Evolutionary conservation across 1,140 invertebrate species (phyloP).

Genomic region (Panagrolaimus sp.): DNA sequence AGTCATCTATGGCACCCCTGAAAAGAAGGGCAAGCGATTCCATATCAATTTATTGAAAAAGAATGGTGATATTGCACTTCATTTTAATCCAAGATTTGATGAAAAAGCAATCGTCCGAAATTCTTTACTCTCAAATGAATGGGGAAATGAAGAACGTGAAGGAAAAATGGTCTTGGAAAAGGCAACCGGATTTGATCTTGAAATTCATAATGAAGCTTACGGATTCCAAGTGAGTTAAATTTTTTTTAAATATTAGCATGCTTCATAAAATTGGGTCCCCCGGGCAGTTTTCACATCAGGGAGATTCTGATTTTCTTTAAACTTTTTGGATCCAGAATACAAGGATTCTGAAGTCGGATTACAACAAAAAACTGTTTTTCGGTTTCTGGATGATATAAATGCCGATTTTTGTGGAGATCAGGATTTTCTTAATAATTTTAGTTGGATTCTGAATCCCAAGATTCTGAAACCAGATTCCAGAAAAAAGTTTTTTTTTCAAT

Average conservation of each 20-base stretch:
- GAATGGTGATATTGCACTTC: constrained; percentile 58
- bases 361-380: no score
- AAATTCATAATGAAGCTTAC: constrained; percentile 55
- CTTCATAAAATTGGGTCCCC: background rate
- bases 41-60: constrained; percentile 57
- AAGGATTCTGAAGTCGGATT: no score
- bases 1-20: constrained; percentile 52
- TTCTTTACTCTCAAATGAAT: constrained; percentile 47
- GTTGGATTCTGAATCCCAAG: no score
- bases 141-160: constrained; percentile 58
- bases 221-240: constrained; percentile 50
- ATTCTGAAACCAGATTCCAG: no score
- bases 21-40: constrained; percentile 58
- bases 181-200: constrained; percentile 53
- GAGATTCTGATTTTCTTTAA: no score
- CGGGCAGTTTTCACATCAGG: no score
- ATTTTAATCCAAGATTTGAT: constrained; percentile 57
- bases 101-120: constrained; percentile 57
- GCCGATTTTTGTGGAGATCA: no score
- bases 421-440: no score
- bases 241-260: background rate
- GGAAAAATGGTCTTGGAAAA: constrained; percentile 50
- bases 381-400: no score
- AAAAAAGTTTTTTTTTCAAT: no score
- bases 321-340: no score